Percentiles rank a stretch among this genome's conserved stretches.
These are phyloP conservation scores for Brachionus plicatilis DNA, from an alignment of 1,140 invertebrate species.

Conservation along the genomic window DNA sequence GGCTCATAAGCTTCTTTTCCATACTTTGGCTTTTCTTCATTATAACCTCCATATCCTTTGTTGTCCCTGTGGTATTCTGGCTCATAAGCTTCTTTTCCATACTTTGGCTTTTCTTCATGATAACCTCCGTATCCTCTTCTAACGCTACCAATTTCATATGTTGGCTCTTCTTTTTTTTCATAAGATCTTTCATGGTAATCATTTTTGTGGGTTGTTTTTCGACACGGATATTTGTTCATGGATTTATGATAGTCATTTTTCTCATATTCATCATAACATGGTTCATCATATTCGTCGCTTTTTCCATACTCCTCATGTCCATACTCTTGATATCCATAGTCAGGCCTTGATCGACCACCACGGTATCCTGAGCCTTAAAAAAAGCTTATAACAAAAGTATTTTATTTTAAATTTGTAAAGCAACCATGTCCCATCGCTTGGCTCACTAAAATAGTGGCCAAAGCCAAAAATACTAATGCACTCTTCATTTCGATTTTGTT, in stretches of 20 bases:
- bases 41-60: neutral
- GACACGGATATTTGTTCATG: neutral
- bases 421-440: neutral
- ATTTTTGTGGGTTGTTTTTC: neutral
- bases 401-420: neutral
- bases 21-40: neutral
- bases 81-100: neutral
- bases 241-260: neutral
- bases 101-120: neutral
- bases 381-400: neutral
- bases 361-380: neutral
- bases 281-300: neutral
- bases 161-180: neutral
- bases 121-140: neutral
- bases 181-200: neutral
- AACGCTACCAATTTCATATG: neutral
- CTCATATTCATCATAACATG: neutral
- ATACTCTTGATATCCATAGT: neutral
- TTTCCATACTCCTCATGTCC: neutral
- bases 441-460: neutral
- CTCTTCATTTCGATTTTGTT: neutral
- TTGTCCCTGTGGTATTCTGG: neutral
- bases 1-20: neutral
- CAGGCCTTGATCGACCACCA: neutral
- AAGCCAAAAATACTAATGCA: neutral